phyloP scores from a whole-genome alignment of 2,888 invertebrate species.

The Himalopsyche japonica region DNA sequence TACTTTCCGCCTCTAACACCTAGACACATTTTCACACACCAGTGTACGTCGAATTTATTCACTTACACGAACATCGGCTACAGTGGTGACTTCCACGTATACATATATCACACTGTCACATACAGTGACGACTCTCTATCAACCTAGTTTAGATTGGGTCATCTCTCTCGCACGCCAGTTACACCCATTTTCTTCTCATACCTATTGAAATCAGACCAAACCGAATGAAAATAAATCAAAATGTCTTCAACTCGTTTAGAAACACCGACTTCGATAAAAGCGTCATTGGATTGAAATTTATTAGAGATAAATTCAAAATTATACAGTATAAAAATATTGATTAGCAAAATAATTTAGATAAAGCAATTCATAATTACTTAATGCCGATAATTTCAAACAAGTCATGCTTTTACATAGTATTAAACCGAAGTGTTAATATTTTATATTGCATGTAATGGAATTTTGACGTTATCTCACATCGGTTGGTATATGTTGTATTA shows the following conservation, averaged over 20 bases:
- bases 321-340: too few relatives aligned
- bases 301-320: too few relatives aligned
- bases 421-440: too few relatives aligned
- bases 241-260: neutral
- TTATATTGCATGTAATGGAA: too few relatives aligned
- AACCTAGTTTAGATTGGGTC: neutral
- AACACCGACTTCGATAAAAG: neutral
- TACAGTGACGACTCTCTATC: neutral
- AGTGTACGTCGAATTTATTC: neutral
- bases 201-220: neutral
- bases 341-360: too few relatives aligned
- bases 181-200: neutral
- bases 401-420: too few relatives aligned
- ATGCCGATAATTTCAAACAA: too few relatives aligned
- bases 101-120: neutral
- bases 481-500: too few relatives aligned
- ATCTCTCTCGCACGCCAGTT: neutral
- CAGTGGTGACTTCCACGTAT: neutral
- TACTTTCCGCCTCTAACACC: neutral
- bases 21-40: neutral
- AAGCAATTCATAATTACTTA: too few relatives aligned
- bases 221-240: neutral
- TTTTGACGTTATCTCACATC: too few relatives aligned
- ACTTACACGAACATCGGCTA: neutral
- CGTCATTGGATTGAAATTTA: neutral